These are phyloP conservation scores for Limanda limanda DNA, from an alignment of 2,113 vertebrate genomes.

Conservation along the genomic window DNA sequence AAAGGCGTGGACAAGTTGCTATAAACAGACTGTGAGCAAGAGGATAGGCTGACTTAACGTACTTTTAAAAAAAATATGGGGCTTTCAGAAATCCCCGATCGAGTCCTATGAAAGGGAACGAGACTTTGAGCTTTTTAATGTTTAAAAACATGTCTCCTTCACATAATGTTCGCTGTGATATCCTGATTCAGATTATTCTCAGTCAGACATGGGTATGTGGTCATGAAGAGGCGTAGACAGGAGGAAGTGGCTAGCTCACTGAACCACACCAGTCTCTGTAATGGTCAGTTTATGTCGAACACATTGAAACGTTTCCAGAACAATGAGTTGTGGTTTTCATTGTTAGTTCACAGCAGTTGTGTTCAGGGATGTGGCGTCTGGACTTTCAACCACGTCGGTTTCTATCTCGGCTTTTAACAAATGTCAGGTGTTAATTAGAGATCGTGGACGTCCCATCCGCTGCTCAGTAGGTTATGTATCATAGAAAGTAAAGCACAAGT, in stretches of 20 bases:
- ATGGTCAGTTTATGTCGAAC: not conserved
- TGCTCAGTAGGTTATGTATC: not conserved
- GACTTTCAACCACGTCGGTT: not conserved
- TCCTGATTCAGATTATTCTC: no score
- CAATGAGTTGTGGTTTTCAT: not conserved
- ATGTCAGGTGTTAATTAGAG: not conserved
- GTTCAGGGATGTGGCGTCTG: not conserved
- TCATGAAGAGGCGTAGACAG: not conserved
- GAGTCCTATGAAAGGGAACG: not conserved
- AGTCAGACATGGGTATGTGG: no score
- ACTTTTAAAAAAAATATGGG: not conserved
- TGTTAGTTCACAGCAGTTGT: not conserved
- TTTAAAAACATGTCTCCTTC: no score
- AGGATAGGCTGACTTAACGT: slow-evolving; percentile 16
- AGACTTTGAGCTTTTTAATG: no score
- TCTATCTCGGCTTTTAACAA: not conserved
- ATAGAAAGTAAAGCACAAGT: not conserved
- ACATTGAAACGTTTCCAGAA: not conserved
- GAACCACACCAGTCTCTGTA: not conserved
- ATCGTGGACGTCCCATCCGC: not conserved
- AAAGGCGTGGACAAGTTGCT: not conserved
- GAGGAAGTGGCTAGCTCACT: not conserved
- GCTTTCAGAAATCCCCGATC: slow-evolving; percentile 21
- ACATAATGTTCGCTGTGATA: no score
- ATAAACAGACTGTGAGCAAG: not conserved